Percentiles rank a stretch among this genome's conserved stretches.
Evolutionary conservation across 2,797 vertebrate genomes (phyloP).

Genomic region (Myotis vivesi): DNA sequence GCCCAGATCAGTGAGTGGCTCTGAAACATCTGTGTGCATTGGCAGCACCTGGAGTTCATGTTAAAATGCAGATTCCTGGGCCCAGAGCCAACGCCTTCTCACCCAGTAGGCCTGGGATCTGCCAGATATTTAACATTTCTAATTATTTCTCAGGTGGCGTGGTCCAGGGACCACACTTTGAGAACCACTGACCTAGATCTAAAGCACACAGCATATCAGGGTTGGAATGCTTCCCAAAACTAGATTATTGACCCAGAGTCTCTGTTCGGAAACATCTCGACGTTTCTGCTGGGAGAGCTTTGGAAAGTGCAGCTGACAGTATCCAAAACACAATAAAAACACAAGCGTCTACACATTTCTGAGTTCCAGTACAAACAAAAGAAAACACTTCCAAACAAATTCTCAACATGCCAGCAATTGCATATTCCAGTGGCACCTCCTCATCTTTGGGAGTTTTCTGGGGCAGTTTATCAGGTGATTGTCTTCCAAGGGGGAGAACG

Average conservation of each 20-base stretch:
- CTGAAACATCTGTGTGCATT: not conserved
- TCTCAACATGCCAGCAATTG: not conserved
- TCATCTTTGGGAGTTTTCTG: not conserved
- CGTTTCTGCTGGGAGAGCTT: conserved; percentile 28
- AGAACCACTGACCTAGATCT: not conserved
- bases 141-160: not conserved
- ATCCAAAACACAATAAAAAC: conserved; percentile 78
- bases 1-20: not conserved
- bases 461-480: not conserved
- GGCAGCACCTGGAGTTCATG: not conserved
- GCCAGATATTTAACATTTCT: not conserved
- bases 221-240: conserved; percentile 70
- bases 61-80: not conserved
- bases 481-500: conserved; percentile 5
- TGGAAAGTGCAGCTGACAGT: conserved; percentile 67
- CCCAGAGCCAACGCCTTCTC: not conserved
- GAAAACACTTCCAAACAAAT: conserved; percentile 53
- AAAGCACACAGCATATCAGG: conserved; percentile 41
- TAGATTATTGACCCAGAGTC: conserved; percentile 41
- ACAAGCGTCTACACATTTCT: conserved; percentile 80
- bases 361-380: conserved; percentile 61
- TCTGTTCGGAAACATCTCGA: conserved; percentile 51
- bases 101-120: not conserved
- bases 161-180: not conserved
- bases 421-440: not conserved